Evolutionary conservation across 1,140 invertebrate species (phyloP), one percentile per base, ranked within the genome.

Genomic region (Heliothis subflexa): DNA sequence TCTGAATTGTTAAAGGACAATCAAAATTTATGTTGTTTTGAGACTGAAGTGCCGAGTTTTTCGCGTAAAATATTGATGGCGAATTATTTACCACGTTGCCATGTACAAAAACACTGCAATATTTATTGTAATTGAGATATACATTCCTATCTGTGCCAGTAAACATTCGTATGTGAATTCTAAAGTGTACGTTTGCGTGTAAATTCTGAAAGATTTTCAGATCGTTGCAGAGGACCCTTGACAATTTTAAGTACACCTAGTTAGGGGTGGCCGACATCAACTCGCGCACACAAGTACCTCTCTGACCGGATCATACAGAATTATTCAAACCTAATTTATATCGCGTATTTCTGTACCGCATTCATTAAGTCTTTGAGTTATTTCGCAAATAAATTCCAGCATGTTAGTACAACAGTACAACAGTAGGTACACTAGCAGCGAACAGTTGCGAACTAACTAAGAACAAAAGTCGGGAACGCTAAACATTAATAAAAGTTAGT

Each of bases 401-500:
- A 40, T 62, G 45, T 62, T 62, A 25, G 25, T 74, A 55, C 71
- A 74, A 16, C 21, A 25, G 25, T 74, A 55, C 71, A 74, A 16
- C 21, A 16, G 52, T 7, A n/a, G 21, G 16, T 28, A 47, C 10
- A 2, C 21, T 7, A 57, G 21, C 40, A 62, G 2, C 21, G 21
- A 25, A 75, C 59, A 74, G 72, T 74, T 74, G 45, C 16, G 16
- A 75, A 75, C 21, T 64, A 75, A 75, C 45, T 62, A 75, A 75
- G 72, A 75, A 75, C 72, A 52, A 75, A 74, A 75, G 59, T 50
- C 57, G n/a, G 18, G 72, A 25, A 12, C 21, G 18, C 18, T 49
- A 50, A 74, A 75, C 21, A 45, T 75, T 75, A 62, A 62, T 75
- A 75, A 52, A 50, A 75, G 45, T 62, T 75, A 61, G 72, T 75